phyloP scores from a whole-genome alignment of 2,888 invertebrate species.

The Microplitis manilae region DNA sequence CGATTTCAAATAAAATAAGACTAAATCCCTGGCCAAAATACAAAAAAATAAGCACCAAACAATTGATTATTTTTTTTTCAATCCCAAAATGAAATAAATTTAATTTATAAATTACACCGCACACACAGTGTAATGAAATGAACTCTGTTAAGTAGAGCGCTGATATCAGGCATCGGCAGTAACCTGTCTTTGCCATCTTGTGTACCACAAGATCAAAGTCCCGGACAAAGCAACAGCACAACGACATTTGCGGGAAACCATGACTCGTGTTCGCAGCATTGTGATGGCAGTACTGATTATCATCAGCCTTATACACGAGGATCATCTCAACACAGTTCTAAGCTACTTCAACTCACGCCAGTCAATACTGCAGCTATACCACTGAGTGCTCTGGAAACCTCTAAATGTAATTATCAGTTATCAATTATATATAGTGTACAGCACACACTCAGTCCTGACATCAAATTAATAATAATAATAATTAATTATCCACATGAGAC shows the following conservation, averaged over 20 bases:
- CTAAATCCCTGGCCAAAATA: no score
- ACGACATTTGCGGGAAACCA: constrained; percentile 44
- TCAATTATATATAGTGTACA: background rate
- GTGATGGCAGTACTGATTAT: constrained; percentile 42
- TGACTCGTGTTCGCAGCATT: constrained; percentile 33
- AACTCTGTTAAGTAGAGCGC: constrained; percentile 54
- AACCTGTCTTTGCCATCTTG: constrained; percentile 67
- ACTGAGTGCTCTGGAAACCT: constrained; percentile 54
- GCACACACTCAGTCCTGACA: background rate
- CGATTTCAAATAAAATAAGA: background rate
- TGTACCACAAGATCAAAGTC: constrained; percentile 61
- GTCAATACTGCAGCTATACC: constrained; percentile 57
- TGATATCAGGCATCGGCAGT: constrained; percentile 65
- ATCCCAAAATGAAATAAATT: background rate
- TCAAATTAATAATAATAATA: no score
- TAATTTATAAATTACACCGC: no score
- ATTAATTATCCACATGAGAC: no score
- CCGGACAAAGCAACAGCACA: constrained; percentile 42
- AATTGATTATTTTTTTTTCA: no score
- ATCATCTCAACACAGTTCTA: constrained; percentile 45
- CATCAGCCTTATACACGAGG: constrained; percentile 39
- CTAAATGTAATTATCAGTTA: constrained; percentile 49
- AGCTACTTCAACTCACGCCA: constrained; percentile 62
- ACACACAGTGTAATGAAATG: background rate
- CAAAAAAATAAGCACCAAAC: no score